Percentiles rank a stretch among this genome's conserved stretches.
Evolutionary conservation across 2,113 vertebrate genomes (phyloP).

Genomic region (Pedetes capensis): DNA sequence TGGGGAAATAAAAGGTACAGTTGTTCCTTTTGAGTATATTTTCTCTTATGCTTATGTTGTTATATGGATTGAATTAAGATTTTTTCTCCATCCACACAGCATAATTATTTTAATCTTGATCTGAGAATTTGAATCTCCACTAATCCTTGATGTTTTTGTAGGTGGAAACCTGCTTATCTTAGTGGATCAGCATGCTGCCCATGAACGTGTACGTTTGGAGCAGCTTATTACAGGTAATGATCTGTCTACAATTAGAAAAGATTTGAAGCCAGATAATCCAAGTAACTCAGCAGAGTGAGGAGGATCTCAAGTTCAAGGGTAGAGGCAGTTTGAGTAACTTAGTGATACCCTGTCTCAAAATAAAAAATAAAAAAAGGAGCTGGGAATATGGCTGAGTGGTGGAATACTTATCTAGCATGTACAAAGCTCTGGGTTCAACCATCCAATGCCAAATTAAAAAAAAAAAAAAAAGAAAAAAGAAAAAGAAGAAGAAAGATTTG

Average conservation of each 20-base stretch:
- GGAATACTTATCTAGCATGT: too few species aligned
- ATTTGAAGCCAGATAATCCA: too few species aligned
- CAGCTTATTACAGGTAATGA: conserved; percentile 90
- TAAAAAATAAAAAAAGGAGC: too few species aligned
- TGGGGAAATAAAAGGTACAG: conserved; percentile 20
- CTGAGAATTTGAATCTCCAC: not conserved
- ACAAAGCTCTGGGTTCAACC: too few species aligned
- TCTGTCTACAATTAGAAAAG: not conserved
- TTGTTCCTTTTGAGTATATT: not conserved
- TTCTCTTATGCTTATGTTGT: not conserved
- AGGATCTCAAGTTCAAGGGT: too few species aligned
- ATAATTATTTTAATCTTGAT: conserved; percentile 14
- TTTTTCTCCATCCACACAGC: not conserved
- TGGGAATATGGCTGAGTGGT: too few species aligned
- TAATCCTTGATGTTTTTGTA: conserved; percentile 62
- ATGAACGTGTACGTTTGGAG: conserved; percentile 95
- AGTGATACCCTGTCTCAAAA: too few species aligned
- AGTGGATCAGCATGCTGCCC: conserved; percentile 97
- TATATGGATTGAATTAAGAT: not conserved
- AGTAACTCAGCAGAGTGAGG: too few species aligned
- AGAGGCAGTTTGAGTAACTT: too few species aligned
- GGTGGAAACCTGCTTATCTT: conserved; percentile 93
- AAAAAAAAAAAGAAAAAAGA: too few species aligned
- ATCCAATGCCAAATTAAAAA: too few species aligned
- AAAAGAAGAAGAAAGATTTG: too few species aligned